Evolutionary conservation across 2,113 vertebrate genomes (phyloP), one percentile per base, ranked within the genome.

Genomic region (Rhynchopsitta pachyrhyncha): DNA sequence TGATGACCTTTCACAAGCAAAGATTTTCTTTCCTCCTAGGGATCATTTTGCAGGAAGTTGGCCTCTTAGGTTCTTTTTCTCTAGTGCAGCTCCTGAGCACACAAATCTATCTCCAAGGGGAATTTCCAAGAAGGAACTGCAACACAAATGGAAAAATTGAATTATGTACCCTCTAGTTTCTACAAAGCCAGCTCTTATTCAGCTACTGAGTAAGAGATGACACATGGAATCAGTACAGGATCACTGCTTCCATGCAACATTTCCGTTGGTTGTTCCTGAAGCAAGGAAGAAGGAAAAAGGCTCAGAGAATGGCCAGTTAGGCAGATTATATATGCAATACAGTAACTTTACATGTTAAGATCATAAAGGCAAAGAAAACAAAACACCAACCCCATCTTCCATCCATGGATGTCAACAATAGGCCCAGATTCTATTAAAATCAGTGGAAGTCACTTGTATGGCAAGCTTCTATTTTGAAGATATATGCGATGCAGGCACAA

Each of bases 251-350:
- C 70, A 25, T 46, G 37, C 33, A 63, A 37, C 35, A 53, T 39
- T 79, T 66, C 55, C 31, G 27, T 5, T 24, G 52, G 31, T 27
- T 53, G 22, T 12, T 81, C 60, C 49, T 55, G n/a, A 88, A 90
- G 59, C 55, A 70, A 64, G 50, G 60, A 89, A 74, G 60, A 60
- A 78, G 63, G 49, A 52, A 83, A 52, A 83, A 53, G 33, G 13
- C 62, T n/a, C 42, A 33, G 28, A 53, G 25, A 92, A 76, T 0
- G 66, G 59, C 18, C 67, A 47, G 16, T 20, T 18, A 35, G 59
- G 44, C 0, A 4, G 35, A 76, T 47, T 16, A 49, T 22, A 74
- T 19, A 17, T 1, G 8, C 28, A 75, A 2, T 37, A n/a, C 0
- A 0, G 16, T 28, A 29, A 37, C 3, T 39, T 22, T 69, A 42